A percentile compares a stretch with the other conserved stretches of the same genome.
These are phyloP conservation scores for Panthera leo DNA, from an alignment of 2,113 vertebrate species.

Conservation along the genomic window DNA sequence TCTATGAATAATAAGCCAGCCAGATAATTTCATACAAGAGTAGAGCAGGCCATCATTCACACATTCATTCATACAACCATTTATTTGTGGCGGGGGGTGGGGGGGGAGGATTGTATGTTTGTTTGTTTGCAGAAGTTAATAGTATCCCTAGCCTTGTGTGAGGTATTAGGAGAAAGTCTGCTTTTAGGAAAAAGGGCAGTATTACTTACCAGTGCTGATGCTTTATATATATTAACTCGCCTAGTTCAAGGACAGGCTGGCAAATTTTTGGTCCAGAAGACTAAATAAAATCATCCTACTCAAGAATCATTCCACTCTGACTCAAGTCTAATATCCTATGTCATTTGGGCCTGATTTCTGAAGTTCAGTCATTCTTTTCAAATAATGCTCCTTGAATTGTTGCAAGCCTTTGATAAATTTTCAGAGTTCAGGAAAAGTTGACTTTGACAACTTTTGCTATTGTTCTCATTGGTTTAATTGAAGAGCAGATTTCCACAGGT, in stretches of 20 bases:
- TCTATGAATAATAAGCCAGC: neutral
- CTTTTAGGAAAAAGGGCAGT: neutral
- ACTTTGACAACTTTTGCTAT: neutral
- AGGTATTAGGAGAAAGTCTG: neutral
- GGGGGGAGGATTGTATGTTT: neutral
- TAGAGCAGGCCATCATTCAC: neutral
- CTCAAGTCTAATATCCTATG: neutral
- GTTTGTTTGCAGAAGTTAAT: neutral
- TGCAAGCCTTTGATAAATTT: neutral
- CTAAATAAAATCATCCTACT: neutral
- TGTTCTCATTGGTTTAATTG: neutral
- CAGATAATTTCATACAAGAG: neutral
- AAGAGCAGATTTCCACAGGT: neutral
- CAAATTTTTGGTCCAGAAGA: neutral
- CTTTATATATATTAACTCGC: neutral
- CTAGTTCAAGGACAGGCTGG: neutral
- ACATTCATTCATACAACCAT: neutral
- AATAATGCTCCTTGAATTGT: neutral
- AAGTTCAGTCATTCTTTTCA: neutral
- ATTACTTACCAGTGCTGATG: neutral
- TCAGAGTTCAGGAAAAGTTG: neutral
- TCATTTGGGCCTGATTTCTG: neutral
- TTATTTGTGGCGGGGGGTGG: neutral
- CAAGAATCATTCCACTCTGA: too few species aligned
- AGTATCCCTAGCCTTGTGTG: neutral